phyloP scores from a whole-genome alignment of 2,113 vertebrate species.

The Garra rufa region DNA sequence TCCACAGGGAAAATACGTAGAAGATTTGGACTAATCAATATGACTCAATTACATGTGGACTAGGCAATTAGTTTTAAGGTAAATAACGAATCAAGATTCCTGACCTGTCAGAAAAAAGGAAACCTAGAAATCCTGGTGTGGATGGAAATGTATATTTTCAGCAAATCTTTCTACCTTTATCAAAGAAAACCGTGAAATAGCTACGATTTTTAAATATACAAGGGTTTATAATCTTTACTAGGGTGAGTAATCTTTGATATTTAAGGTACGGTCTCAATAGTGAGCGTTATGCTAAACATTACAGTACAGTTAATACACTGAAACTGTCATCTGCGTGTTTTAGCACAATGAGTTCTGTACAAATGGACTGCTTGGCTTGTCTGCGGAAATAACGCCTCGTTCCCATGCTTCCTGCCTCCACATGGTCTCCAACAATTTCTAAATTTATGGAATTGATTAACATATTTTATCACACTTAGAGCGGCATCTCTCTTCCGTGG shows the following conservation, averaged over 20 bases:
- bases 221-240: too few relatives aligned
- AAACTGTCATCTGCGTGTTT: slow-evolving; percentile 1
- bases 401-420: slow-evolving; percentile 22
- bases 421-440: slow-evolving; percentile 23
- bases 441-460: slow-evolving; percentile 23
- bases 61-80: not conserved
- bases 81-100: not conserved
- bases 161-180: too few relatives aligned
- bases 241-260: not conserved
- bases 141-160: not conserved
- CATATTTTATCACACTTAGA: slow-evolving; percentile 4
- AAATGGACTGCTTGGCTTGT: slow-evolving; percentile 17
- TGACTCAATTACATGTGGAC: too few relatives aligned
- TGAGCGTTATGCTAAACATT: not conserved
- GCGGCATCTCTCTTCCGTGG: not conserved
- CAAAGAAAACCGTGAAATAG: too few relatives aligned
- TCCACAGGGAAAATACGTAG: not conserved
- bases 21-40: not conserved
- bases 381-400: slow-evolving; percentile 1
- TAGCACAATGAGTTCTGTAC: slow-evolving; percentile 19
- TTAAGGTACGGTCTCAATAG: not conserved
- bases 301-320: not conserved
- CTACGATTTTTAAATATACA: too few relatives aligned
- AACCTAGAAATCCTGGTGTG: not conserved
- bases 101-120: not conserved